Conservation (phyloP, 2,888 invertebrate species). For the Halictus quadricinctus region DNA sequence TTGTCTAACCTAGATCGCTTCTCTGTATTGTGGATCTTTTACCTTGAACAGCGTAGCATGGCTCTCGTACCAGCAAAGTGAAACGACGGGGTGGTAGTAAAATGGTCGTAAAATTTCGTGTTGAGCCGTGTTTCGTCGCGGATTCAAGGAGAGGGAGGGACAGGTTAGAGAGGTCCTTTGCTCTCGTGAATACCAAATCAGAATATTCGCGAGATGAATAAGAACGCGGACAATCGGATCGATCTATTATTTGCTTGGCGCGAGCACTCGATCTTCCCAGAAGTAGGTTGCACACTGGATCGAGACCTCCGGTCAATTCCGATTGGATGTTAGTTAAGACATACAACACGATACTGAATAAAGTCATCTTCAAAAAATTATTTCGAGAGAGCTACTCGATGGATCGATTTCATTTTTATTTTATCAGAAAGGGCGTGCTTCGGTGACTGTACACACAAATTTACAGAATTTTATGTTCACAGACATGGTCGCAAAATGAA, state of each 20-base stretch:
- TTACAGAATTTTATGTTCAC: too few relatives aligned
- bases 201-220: neutral
- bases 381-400: neutral
- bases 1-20: neutral
- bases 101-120: conserved; percentile 34
- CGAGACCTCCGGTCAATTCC: too few relatives aligned
- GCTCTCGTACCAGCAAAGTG: neutral
- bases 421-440: too few relatives aligned
- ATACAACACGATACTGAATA: too few relatives aligned
- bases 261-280: neutral
- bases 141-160: neutral
- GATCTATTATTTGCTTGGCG: neutral
- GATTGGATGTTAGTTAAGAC: too few relatives aligned
- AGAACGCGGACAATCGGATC: neutral
- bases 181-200: neutral
- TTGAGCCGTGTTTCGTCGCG: neutral
- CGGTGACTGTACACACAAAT: too few relatives aligned
- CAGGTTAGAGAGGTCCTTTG: neutral
- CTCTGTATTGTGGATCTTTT: neutral
- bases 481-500: too few relatives aligned
- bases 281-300: too few relatives aligned
- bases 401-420: neutral
- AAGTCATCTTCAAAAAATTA: neutral
- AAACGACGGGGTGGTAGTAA: conserved; percentile 11
- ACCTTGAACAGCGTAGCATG: neutral